Evolutionary conservation across 2,888 invertebrate genomes (phyloP).

Genomic region (Drosophila barbarae): DNA sequence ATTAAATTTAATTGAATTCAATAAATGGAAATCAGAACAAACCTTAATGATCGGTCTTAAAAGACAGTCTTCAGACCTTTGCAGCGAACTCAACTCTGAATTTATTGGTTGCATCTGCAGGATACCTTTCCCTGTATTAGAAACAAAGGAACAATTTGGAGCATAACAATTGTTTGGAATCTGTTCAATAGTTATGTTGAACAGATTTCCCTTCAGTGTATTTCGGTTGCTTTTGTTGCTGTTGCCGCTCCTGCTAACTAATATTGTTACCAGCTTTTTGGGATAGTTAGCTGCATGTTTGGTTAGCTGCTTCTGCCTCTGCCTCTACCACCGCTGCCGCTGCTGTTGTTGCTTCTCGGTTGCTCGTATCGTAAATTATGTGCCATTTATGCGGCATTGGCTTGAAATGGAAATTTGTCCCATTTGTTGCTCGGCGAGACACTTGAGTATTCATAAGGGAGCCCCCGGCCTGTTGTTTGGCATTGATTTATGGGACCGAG

Average conservation of each 20-base stretch:
- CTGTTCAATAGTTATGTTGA: no score
- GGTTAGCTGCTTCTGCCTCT: slow-evolving; percentile 52
- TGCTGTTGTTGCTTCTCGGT: slow-evolving; percentile 40
- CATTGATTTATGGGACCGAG: slow-evolving; percentile 66
- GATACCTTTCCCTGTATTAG: background rate
- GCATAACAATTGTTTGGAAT: no score
- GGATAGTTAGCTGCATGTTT: slow-evolving; percentile 71
- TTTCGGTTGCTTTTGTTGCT: slow-evolving; percentile 17
- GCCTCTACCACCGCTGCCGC: slow-evolving; percentile 18
- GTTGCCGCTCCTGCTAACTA: slow-evolving; percentile 62
- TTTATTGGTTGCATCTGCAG: background rate
- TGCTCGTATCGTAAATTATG: slow-evolving; percentile 71
- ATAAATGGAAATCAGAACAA: no score
- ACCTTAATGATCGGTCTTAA: background rate
- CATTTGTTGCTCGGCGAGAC: slow-evolving; percentile 64
- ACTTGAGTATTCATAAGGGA: slow-evolving; percentile 71
- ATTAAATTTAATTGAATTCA: no score
- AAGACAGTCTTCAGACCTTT: no score
- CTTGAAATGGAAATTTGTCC: slow-evolving; percentile 74
- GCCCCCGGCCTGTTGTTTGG: slow-evolving; percentile 57
- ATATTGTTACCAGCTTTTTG: slow-evolving; percentile 72
- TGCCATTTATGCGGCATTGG: slow-evolving; percentile 73
- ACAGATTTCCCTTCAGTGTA: background rate
- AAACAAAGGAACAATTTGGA: no score
- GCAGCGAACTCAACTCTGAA: background rate